These are phyloP conservation scores for Melanostoma mellinum DNA, from an alignment of 2,888 invertebrate genomes.

Conservation along the genomic window DNA sequence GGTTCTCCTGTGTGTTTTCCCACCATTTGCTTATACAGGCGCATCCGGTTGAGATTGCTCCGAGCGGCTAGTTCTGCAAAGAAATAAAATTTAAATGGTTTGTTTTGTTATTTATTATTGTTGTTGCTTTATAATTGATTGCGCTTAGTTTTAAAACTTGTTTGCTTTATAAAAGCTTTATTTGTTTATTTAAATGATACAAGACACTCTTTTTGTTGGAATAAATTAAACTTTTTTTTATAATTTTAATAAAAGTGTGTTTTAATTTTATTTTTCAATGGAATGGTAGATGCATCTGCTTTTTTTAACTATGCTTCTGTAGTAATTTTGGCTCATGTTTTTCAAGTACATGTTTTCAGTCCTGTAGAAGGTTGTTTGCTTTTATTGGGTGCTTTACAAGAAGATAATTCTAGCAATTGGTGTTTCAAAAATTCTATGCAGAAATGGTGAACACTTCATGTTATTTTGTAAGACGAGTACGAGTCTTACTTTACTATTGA, in stretches of 20 bases:
- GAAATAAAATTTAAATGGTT: conserved; percentile 46
- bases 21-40: conserved; percentile 43
- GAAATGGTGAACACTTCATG: too few relatives aligned
- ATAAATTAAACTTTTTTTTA: conserved; percentile 39
- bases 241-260: background rate
- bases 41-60: conserved; percentile 61
- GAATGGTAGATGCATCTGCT: background rate
- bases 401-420: too few relatives aligned
- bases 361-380: too few relatives aligned
- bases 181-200: conserved; percentile 14
- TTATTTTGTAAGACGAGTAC: too few relatives aligned
- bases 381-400: too few relatives aligned
- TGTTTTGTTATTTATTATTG: conserved; percentile 32
- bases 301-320: too few relatives aligned
- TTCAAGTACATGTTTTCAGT: too few relatives aligned
- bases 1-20: conserved; percentile 51
- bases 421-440: too few relatives aligned
- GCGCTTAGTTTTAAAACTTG: conserved; percentile 35
- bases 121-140: conserved; percentile 33
- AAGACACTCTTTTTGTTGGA: conserved; percentile 22
- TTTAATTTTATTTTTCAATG: background rate
- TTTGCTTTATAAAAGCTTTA: conserved; percentile 23
- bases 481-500: too few relatives aligned
- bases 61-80: conserved; percentile 44
- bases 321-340: too few relatives aligned